Percentiles rank a stretch among this genome's conserved stretches.
These are phyloP conservation scores for Nebria ingens DNA, from an alignment of 1,140 invertebrate genomes.

Conservation along the genomic window DNA sequence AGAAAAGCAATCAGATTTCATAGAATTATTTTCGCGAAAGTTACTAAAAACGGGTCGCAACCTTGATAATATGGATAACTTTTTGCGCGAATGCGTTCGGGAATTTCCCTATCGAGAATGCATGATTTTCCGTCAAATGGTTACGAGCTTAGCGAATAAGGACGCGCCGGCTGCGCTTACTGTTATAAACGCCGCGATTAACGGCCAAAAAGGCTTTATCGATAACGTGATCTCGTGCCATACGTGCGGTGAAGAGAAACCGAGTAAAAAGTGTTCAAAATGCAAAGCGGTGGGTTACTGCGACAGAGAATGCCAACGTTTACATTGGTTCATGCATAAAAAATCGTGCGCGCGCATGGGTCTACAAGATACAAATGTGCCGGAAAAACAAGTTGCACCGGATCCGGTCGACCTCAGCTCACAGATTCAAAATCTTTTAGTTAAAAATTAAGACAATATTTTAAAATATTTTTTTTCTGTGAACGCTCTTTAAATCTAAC, in stretches of 20 bases:
- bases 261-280: slow-evolving; percentile 87
- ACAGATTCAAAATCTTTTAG: slow-evolving; percentile 21
- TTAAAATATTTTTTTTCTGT: neutral
- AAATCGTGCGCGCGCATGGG: slow-evolving; percentile 60
- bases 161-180: slow-evolving; percentile 56
- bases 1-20: slow-evolving; percentile 53
- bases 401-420: slow-evolving; percentile 20
- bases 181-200: slow-evolving; percentile 75
- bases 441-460: slow-evolving; percentile 10
- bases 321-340: slow-evolving; percentile 96
- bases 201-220: slow-evolving; percentile 71
- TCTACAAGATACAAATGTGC: slow-evolving; percentile 16
- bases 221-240: slow-evolving; percentile 66
- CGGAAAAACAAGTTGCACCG: slow-evolving; percentile 10
- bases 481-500: too few species aligned
- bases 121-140: slow-evolving; percentile 76
- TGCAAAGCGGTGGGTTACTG: slow-evolving; percentile 93
- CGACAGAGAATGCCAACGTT: slow-evolving; percentile 82
- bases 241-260: slow-evolving; percentile 82
- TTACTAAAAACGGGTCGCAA: slow-evolving; percentile 64
- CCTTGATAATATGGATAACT: slow-evolving; percentile 68
- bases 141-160: slow-evolving; percentile 56
- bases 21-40: slow-evolving; percentile 62
- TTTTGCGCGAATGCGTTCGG: slow-evolving; percentile 73
- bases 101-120: slow-evolving; percentile 82